Percentiles rank a stretch among this genome's conserved stretches.
Conservation (phyloP, 2,113 vertebrate species). For the Myotis brandtii region DNA sequence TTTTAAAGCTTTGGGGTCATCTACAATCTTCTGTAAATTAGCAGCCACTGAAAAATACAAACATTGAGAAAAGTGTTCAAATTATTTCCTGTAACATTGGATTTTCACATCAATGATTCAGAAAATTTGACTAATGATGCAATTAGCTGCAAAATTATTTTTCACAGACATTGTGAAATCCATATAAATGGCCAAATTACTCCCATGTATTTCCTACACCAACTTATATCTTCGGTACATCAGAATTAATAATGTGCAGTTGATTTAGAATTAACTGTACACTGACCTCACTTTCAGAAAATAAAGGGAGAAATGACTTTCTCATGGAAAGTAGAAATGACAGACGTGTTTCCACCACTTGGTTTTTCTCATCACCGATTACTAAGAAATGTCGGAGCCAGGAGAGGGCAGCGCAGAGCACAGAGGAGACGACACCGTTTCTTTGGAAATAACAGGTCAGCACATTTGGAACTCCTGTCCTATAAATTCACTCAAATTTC, state of each 20-base stretch:
- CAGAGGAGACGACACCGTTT: neutral
- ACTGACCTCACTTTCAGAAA: slow-evolving; percentile 18
- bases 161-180: slow-evolving; percentile 54
- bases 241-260: slow-evolving; percentile 39
- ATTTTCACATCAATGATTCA: slow-evolving; percentile 65
- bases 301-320: slow-evolving; percentile 58
- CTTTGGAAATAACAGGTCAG: slow-evolving; percentile 40
- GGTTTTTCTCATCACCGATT: neutral
- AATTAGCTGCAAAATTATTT: slow-evolving; percentile 66
- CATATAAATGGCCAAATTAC: slow-evolving; percentile 63
- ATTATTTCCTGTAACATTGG: slow-evolving; percentile 57
- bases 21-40: slow-evolving; percentile 99
- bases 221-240: slow-evolving; percentile 38
- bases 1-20: slow-evolving; percentile 97
- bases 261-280: neutral
- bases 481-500: slow-evolving; percentile 28
- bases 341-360: neutral
- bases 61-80: slow-evolving; percentile 63
- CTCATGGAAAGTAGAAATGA: slow-evolving; percentile 43
- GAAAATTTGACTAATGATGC: slow-evolving; percentile 69
- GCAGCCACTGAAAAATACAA: slow-evolving; percentile 95
- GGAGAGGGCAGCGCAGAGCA: slow-evolving; percentile 57
- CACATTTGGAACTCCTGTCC: neutral
- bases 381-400: slow-evolving; percentile 21
- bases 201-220: slow-evolving; percentile 45